Evolutionary conservation across 2,888 invertebrate species (phyloP).

Genomic region (Chalcis sispes): DNA sequence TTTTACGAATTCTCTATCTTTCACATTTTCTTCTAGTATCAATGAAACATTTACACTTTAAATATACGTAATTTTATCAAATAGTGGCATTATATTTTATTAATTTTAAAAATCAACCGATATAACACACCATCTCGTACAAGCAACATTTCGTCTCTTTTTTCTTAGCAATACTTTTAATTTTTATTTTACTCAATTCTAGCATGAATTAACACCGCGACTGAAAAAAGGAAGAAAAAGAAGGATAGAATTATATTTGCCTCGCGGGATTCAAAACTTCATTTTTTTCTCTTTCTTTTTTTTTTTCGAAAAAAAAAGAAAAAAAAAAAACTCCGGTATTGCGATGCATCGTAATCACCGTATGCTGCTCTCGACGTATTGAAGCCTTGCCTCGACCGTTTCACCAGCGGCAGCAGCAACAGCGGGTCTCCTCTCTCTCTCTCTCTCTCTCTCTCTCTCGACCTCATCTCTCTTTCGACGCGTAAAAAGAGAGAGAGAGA

Average conservation of each 20-base stretch:
- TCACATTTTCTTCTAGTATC: too few relatives aligned
- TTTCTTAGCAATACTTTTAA: slow-evolving; percentile 25
- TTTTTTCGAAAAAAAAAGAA: slow-evolving; percentile 38
- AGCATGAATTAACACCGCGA: slow-evolving; percentile 21
- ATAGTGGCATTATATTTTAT: too few relatives aligned
- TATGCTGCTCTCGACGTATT: slow-evolving; percentile 62
- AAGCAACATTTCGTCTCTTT: not conserved
- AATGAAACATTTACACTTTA: too few relatives aligned
- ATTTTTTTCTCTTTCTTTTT: slow-evolving; percentile 38
- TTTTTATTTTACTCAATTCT: slow-evolving; percentile 30
- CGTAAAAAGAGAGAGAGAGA: not conserved
- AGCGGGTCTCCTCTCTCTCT: slow-evolving; percentile 33
- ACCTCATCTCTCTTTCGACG: slow-evolving; percentile 29
- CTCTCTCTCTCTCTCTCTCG: slow-evolving; percentile 22
- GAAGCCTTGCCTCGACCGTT: slow-evolving; percentile 55
- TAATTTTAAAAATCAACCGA: too few relatives aligned
- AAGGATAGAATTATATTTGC: slow-evolving; percentile 41
- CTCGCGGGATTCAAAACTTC: slow-evolving; percentile 52
- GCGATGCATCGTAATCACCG: slow-evolving; percentile 64
- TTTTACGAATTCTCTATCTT: too few relatives aligned
- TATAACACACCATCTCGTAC: too few relatives aligned
- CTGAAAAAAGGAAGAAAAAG: not conserved
- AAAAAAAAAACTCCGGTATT: slow-evolving; percentile 61
- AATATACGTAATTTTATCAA: too few relatives aligned
- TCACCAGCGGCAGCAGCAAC: too few relatives aligned